Base-by-base conservation (phyloP, 2,113 vertebrate genomes). In the Hippocampus guttulatus region DNA sequence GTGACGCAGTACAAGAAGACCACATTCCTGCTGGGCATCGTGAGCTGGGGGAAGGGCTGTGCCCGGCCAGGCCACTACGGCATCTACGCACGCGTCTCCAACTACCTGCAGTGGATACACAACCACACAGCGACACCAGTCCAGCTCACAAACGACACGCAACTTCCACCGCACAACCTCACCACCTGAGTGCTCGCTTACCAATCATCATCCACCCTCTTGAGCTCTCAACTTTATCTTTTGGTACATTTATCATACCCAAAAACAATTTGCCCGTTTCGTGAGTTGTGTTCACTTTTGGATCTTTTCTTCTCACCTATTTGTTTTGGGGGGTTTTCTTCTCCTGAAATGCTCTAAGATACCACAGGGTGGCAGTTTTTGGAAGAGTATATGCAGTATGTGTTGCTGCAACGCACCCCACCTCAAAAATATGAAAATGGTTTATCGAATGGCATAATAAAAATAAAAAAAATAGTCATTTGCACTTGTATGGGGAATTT, bases 41-140 rank as follows among this genome's bases (percentile, higher is more conserved):
- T 98, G 81, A 98, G 96, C 91, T 99, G 97, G 97, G 96, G 97
- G 0, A 91, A 93, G 79, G 96, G 96, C 25, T 98, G 97, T 7
- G 95, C 97, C 0, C 85, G 87, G 0, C 68, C 90, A 0, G 95
- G 95, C 2, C 91, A 89, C 23, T 92, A 97, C 0, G 96, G 97
- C 1, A 93, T 98, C 80, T 99, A 98, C 82, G 98, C 97, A 47
- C 92, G 95, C 10, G 93, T 99, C 62, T 93, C 94, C 62, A 93
- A 83, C 79, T 98, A 96, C 70, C 83, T 89, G 0, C 88, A 92
- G 3, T 98, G 96, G 96, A 87, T 98, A 68, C 89, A 81, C 63
- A 72, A 77, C 52, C 66, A 75, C 2, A 94, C 94, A 68, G 63
- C 51, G 2, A 67, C 52, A 0, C 8, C 40, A 0, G 21, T 23